These are phyloP conservation scores for Drosophila parvula DNA, from an alignment of 1,140 invertebrate species.

Conservation along the genomic window DNA sequence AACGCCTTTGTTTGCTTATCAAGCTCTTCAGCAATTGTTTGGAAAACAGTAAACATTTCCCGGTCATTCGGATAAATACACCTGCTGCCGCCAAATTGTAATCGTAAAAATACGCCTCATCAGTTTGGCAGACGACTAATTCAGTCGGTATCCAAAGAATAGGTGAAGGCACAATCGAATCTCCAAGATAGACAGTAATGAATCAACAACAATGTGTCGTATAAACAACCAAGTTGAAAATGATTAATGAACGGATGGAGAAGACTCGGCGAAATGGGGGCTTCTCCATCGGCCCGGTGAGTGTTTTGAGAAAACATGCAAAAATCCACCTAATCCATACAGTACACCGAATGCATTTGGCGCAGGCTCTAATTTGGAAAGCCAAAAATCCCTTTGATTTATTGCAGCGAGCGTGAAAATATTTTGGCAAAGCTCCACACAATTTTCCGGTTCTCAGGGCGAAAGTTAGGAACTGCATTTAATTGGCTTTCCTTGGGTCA, in stretches of 20 bases:
- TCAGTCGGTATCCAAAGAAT: conserved; percentile 40
- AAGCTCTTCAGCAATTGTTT: conserved; percentile 67
- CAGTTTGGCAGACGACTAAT: conserved; percentile 44
- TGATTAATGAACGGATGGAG: conserved; percentile 55
- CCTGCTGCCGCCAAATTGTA: conserved; percentile 37
- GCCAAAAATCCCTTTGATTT: conserved; percentile 38
- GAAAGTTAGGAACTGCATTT: not conserved
- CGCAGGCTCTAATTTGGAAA: conserved; percentile 5
- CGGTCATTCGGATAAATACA: conserved; percentile 30
- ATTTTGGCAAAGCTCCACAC: conserved; percentile 16
- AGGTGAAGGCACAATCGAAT: conserved; percentile 38
- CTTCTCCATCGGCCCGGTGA: conserved; percentile 8
- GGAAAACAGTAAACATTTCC: conserved; percentile 47
- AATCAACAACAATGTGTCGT: conserved; percentile 35
- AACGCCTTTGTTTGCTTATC: conserved; percentile 64
- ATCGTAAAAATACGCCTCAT: conserved; percentile 43
- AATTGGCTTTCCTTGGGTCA: conserved; percentile 1
- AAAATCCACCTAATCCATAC: not conserved
- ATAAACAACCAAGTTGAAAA: conserved; percentile 53
- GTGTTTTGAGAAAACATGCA: not conserved
- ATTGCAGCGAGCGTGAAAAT: conserved; percentile 1
- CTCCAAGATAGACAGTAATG: conserved; percentile 32
- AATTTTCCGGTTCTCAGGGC: not conserved
- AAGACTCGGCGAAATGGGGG: conserved; percentile 4
- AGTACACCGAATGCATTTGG: not conserved